Evolutionary conservation across 2,113 vertebrate species (phyloP).

Genomic region (Leuciscus idus): DNA sequence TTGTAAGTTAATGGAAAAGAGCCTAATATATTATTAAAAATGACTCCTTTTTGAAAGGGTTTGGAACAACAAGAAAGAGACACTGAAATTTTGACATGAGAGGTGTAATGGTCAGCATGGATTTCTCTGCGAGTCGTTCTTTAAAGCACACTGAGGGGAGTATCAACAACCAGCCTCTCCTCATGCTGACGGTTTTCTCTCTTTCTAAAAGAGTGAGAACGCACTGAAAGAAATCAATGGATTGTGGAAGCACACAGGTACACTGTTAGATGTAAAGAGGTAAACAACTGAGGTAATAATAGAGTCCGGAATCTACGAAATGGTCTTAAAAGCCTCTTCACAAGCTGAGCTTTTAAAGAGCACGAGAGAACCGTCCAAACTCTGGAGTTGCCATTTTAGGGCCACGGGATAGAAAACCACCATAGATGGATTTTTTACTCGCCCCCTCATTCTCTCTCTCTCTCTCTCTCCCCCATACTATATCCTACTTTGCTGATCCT

Average conservation of each 20-base stretch:
- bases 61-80: neutral
- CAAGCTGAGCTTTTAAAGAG: constrained; percentile 44
- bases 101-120: neutral
- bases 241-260: constrained; percentile 40
- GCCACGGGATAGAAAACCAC: constrained; percentile 19
- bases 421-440: constrained; percentile 41
- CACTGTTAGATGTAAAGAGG: constrained; percentile 49
- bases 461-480: constrained; percentile 38
- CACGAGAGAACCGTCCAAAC: constrained; percentile 39
- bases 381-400: constrained; percentile 38
- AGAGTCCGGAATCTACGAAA: constrained; percentile 48
- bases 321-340: constrained; percentile 54
- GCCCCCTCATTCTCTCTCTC: constrained; percentile 27
- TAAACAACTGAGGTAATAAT: constrained; percentile 53
- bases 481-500: constrained; percentile 60
- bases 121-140: neutral
- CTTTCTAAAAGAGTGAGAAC: constrained; percentile 27
- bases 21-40: neutral
- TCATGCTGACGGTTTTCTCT: constrained; percentile 36
- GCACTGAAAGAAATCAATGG: constrained; percentile 41
- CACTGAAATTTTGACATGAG: neutral
- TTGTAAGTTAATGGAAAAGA: neutral
- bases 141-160: neutral
- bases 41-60: neutral
- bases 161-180: constrained; percentile 11